These are phyloP conservation scores for Eupithecia subfuscata DNA, from an alignment of 2,888 invertebrate species.

Conservation along the genomic window DNA sequence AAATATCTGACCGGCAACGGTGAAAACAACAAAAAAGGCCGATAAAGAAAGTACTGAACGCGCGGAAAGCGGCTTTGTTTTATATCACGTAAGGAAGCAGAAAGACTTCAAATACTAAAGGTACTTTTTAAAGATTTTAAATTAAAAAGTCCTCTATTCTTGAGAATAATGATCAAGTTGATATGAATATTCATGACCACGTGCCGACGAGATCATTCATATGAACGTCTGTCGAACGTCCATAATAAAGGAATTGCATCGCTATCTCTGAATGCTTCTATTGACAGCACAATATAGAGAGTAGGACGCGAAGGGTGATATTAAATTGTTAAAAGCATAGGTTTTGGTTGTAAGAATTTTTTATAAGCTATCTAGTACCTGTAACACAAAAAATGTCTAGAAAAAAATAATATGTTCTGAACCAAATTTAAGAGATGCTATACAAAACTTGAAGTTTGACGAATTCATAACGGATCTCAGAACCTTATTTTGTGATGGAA, in stretches of 20 bases:
- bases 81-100: not conserved
- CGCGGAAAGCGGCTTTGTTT: not conserved
- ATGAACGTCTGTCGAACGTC: not conserved
- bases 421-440: too few species aligned
- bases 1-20: not conserved
- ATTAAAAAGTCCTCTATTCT: not conserved
- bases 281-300: conserved; percentile 5
- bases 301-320: not conserved
- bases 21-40: not conserved
- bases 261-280: conserved; percentile 23
- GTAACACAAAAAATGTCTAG: too few species aligned
- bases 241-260: conserved; percentile 29
- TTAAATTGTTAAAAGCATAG: not conserved
- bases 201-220: conserved; percentile 32
- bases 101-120: too few species aligned
- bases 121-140: not conserved
- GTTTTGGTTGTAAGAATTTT: not conserved
- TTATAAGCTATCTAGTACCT: not conserved
- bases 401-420: too few species aligned
- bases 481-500: too few species aligned
- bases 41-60: not conserved
- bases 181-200: conserved; percentile 29
- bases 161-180: not conserved
- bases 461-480: too few species aligned
- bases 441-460: too few species aligned